Percentiles rank a stretch among this genome's conserved stretches.
phyloP scores from a whole-genome alignment of 2,888 invertebrate genomes.

The Pollenia griseotomentosa region DNA sequence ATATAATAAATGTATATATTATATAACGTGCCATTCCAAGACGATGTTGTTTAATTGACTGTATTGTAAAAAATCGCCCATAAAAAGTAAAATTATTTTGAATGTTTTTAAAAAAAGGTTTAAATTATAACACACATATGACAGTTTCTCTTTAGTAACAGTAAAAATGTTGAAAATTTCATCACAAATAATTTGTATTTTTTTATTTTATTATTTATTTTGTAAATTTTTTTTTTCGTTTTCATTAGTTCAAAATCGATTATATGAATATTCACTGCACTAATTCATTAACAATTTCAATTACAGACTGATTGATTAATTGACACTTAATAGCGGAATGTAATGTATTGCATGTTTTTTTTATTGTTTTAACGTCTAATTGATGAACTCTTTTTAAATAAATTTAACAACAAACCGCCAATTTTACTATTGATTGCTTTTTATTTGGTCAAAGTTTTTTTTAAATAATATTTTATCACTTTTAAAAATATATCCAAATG shows the following conservation, averaged over 20 bases:
- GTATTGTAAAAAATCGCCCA: too few species aligned
- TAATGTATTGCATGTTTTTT: slow-evolving; percentile 3
- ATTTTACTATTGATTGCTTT: background rate
- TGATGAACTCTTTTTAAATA: background rate
- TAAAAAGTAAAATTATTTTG: too few species aligned
- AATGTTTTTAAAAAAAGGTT: too few species aligned
- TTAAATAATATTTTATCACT: background rate
- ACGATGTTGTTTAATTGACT: too few species aligned
- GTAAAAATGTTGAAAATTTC: too few species aligned
- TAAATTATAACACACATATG: too few species aligned
- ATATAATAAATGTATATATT: too few species aligned
- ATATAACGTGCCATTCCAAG: too few species aligned
- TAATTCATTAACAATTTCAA: slow-evolving; percentile 13
- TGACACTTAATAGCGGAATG: background rate
- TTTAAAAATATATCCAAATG: background rate
- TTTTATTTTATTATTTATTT: background rate
- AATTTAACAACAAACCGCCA: slow-evolving; percentile 1
- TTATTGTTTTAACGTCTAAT: slow-evolving; percentile 15
- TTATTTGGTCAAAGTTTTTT: background rate
- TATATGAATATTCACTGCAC: slow-evolving; percentile 8
- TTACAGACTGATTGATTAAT: background rate
- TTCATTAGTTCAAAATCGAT: too few species aligned
- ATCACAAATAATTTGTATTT: background rate
- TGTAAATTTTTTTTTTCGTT: too few species aligned
- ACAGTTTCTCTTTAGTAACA: too few species aligned